Conservation (phyloP, 2,797 vertebrate species). For the Heteromormyrus szaboi region DNA sequence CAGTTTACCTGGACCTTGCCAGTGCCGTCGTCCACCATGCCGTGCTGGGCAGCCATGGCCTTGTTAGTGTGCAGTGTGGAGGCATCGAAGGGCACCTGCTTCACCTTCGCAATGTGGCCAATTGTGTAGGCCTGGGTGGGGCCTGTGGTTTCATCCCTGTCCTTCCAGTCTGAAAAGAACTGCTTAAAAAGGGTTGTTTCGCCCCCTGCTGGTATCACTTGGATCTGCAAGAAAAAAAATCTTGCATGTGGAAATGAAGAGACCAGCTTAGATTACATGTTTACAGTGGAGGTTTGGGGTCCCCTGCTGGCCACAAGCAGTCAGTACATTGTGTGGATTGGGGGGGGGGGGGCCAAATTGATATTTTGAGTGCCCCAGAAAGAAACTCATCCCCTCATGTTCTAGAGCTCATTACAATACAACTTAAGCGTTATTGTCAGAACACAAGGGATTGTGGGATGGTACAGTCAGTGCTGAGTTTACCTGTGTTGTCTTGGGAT, state of each 20-base stretch:
- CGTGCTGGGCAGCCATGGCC: slow-evolving; percentile 63
- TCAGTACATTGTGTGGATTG: not conserved
- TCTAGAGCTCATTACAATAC: not conserved
- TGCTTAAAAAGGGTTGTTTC: slow-evolving; percentile 65
- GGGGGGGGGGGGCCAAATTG: not conserved
- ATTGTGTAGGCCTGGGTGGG: slow-evolving; percentile 40
- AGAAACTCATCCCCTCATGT: not conserved
- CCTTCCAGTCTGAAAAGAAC: slow-evolving; percentile 65
- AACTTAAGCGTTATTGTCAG: not conserved
- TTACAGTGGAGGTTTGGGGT: not conserved
- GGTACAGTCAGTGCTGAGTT: not conserved
- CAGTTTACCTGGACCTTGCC: slow-evolving; percentile 56
- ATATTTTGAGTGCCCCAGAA: not conserved
- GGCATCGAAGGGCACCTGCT: slow-evolving; percentile 60
- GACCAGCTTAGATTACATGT: not conserved
- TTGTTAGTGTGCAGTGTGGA: slow-evolving; percentile 51
- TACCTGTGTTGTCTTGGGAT: slow-evolving; percentile 55
- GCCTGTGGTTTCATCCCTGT: slow-evolving; percentile 54
- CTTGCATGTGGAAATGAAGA: not conserved
- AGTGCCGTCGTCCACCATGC: slow-evolving; percentile 66
- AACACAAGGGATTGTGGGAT: not conserved
- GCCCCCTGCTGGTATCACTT: slow-evolving; percentile 51
- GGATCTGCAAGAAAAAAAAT: slow-evolving; percentile 45
- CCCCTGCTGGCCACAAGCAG: not conserved
- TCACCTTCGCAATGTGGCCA: slow-evolving; percentile 49